phyloP scores from a whole-genome alignment of 2,888 invertebrate genomes.

The Acanthosepion pharaonis region DNA sequence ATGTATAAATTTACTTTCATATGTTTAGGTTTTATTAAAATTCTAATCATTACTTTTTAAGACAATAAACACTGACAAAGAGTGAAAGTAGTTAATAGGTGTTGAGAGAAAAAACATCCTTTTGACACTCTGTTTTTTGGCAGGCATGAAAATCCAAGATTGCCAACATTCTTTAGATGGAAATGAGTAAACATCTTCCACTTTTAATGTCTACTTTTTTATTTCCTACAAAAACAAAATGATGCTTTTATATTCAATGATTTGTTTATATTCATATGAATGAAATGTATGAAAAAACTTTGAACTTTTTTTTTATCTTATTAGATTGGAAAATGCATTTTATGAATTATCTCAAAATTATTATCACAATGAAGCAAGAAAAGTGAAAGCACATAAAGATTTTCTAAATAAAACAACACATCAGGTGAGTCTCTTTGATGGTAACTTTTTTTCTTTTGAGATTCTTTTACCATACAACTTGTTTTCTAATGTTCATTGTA shows the following conservation, averaged over 20 bases:
- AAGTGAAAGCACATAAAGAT: conserved; percentile 88
- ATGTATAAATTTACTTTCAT: too few relatives aligned
- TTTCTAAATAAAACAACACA: conserved; percentile 92
- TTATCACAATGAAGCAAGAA: conserved; percentile 90
- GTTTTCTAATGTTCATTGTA: too few relatives aligned
- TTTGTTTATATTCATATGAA: neutral
- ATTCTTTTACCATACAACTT: neutral
- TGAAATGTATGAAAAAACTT: neutral
- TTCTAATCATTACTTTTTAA: too few relatives aligned
- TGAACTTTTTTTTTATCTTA: conserved; percentile 46
- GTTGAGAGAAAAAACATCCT: too few relatives aligned
- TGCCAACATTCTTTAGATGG: too few relatives aligned
- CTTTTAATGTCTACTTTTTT: too few relatives aligned
- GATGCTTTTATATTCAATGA: neutral
- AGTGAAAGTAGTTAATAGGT: too few relatives aligned
- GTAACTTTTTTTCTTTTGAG: neutral
- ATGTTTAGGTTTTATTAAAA: too few relatives aligned
- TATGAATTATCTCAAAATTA: conserved; percentile 93
- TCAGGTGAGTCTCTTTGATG: conserved; percentile 76
- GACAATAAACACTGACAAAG: too few relatives aligned
- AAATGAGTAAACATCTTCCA: too few relatives aligned
- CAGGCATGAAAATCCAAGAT: too few relatives aligned
- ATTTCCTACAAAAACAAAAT: neutral
- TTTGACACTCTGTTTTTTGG: too few relatives aligned
- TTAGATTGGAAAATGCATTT: conserved; percentile 92